Evolutionary conservation across 2,797 vertebrate genomes (phyloP).

Genomic region (Atherinosoma microstoma): DNA sequence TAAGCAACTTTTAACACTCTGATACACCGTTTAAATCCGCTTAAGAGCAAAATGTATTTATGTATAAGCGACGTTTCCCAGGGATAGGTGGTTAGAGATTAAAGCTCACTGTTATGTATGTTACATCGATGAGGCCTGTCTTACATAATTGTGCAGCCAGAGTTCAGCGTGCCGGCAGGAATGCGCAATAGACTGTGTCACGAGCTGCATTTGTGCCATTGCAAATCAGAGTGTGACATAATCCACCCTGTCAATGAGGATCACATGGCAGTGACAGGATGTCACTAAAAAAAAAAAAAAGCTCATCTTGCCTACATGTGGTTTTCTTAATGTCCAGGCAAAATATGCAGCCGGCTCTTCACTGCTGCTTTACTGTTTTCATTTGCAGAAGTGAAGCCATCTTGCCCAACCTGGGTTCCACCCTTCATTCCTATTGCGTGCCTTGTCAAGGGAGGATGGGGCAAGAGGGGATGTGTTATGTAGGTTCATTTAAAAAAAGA

Average conservation of each 20-base stretch:
- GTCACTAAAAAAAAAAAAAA: slow-evolving; percentile 52
- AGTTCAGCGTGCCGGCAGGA: slow-evolving; percentile 75
- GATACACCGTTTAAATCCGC: slow-evolving; percentile 8
- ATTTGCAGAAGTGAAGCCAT: slow-evolving; percentile 79
- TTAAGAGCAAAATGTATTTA: slow-evolving; percentile 18
- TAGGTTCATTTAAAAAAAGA: slow-evolving; percentile 45
- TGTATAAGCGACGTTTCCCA: slow-evolving; percentile 1
- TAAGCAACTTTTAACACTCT: neutral
- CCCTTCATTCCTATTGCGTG: slow-evolving; percentile 77
- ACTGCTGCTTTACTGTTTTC: slow-evolving; percentile 40
- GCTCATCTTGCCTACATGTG: slow-evolving; percentile 37
- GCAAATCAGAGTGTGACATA: slow-evolving; percentile 70
- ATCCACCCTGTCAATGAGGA: slow-evolving; percentile 66
- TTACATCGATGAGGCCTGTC: slow-evolving; percentile 56
- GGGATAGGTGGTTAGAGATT: slow-evolving; percentile 8
- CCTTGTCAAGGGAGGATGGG: slow-evolving; percentile 65
- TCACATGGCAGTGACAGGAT: slow-evolving; percentile 66
- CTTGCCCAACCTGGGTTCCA: slow-evolving; percentile 79
- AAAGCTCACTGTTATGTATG: slow-evolving; percentile 45
- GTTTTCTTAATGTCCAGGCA: slow-evolving; percentile 20
- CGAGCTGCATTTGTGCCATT: slow-evolving; percentile 76
- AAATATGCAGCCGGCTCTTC: slow-evolving; percentile 10
- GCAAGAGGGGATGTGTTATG: slow-evolving; percentile 64
- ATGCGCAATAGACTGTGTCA: slow-evolving; percentile 79
- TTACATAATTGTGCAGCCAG: slow-evolving; percentile 79